Base-by-base conservation (phyloP, 2,888 invertebrate species). In the Balanococcus diminutus region DNA sequence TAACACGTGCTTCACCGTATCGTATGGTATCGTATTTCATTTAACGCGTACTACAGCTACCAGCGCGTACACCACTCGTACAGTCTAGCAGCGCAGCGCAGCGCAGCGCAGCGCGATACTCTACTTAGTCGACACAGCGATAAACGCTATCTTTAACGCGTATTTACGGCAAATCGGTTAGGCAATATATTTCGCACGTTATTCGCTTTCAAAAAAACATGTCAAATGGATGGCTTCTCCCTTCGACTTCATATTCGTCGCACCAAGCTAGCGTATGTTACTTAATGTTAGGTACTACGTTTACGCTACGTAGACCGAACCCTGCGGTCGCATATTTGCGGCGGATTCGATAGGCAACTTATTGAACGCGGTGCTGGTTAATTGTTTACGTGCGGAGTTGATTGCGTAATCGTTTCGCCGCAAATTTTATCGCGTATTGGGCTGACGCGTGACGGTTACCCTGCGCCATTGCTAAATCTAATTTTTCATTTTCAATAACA, bases 161-260 rank as follows among this genome's bases (percentile, higher is more conserved):
- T 16, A 61, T 61, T 61, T 61, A 61, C 61, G 61, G 61, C 61
- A 25, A 61, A 61, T 61, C 61, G 61, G 25, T 61, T 61, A 61
- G 61, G 61, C 61, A 61, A 61, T 61, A 25, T 61, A 61, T 61
- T 61, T 56, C 1, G 11, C 61, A 25, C 61, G 61, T 61, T 61
- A 61, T 61, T 25, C 25, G 25, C 61, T 22, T 61, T 61, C 25
- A 61, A 61, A 61, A 61, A 61, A 61, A 46, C 61, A 61, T 61
- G 61, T 25, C 61, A 61, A 61, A 61, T 25, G 61, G 25, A 61
- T 61, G 8, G 61, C 61, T 25, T 61, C 1, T 9, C 25, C n/a
- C n/a, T n/a, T n/a, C n/a, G n/a, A n/a, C n/a, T n/a, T n/a, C n/a
- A 5, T 6, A 25, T 61, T 61, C 61, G 56, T 22, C 16, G 39